phyloP scores from a whole-genome alignment of 2,797 vertebrate genomes.

The Crocidura indochinensis region DNA sequence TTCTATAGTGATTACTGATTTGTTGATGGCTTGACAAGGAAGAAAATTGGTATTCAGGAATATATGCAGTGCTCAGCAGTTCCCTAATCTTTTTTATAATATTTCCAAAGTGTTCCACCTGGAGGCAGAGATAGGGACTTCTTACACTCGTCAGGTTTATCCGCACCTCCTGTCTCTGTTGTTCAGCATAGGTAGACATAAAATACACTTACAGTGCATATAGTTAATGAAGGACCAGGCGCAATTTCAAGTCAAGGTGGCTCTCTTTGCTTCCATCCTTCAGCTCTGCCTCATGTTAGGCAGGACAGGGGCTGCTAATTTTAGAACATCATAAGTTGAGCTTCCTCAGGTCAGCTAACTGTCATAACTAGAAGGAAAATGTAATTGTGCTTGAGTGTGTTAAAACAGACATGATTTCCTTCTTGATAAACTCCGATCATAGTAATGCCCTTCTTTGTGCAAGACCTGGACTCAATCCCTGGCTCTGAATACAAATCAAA shows the following conservation, averaged over 20 bases:
- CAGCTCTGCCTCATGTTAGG: constrained; percentile 25
- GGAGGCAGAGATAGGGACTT: not conserved
- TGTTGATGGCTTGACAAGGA: not conserved
- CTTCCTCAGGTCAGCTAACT: constrained; percentile 44
- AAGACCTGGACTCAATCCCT: no score
- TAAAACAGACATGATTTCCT: not conserved
- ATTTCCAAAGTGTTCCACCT: constrained; percentile 21
- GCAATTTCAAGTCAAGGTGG: not conserved
- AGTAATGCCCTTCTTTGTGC: no score
- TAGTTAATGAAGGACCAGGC: not conserved
- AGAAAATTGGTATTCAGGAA: constrained; percentile 38
- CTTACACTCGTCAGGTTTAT: not conserved
- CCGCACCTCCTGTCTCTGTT: not conserved
- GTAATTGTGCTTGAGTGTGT: not conserved
- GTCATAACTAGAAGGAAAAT: not conserved
- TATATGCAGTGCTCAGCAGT: not conserved
- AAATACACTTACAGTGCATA: not conserved
- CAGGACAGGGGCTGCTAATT: constrained; percentile 60
- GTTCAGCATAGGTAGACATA: not conserved
- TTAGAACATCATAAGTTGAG: constrained; percentile 47
- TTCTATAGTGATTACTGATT: constrained; percentile 34
- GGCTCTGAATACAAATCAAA: no score
- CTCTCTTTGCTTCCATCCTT: not conserved
- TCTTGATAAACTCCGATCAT: not conserved
- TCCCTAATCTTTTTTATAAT: not conserved